These are phyloP conservation scores for Alloplasta piceator DNA, from an alignment of 2,888 invertebrate genomes.

Conservation along the genomic window DNA sequence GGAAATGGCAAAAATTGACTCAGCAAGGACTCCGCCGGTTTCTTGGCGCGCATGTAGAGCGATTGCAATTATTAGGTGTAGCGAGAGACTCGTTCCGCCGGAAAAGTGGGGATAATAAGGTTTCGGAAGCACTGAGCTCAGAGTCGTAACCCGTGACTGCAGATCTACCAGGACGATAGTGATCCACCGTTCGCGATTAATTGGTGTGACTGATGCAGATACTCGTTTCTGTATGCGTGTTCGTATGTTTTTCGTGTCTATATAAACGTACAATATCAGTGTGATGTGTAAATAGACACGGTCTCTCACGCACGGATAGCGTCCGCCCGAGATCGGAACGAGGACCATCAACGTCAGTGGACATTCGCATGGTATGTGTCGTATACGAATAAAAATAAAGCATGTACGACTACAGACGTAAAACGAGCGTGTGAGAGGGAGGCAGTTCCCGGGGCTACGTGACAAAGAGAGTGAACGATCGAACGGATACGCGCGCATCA, in stretches of 20 bases:
- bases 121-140: slow-evolving; percentile 66
- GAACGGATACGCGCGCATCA: slow-evolving; percentile 65
- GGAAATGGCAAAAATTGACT: slow-evolving; percentile 19
- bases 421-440: background rate
- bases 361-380: slow-evolving; percentile 20
- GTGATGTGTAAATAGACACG: slow-evolving; percentile 54
- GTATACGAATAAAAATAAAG: slow-evolving; percentile 58
- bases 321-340: slow-evolving; percentile 68
- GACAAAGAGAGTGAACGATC: slow-evolving; percentile 75
- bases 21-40: background rate
- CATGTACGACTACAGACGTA: slow-evolving; percentile 6
- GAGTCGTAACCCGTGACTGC: slow-evolving; percentile 71
- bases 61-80: slow-evolving; percentile 49
- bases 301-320: slow-evolving; percentile 66
- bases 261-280: slow-evolving; percentile 14
- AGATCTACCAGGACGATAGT: slow-evolving; percentile 75
- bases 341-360: slow-evolving; percentile 65
- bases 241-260: background rate
- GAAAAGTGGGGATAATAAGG: slow-evolving; percentile 37
- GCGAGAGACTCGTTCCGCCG: background rate
- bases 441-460: slow-evolving; percentile 71
- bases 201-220: slow-evolving; percentile 79
- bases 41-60: slow-evolving; percentile 5
- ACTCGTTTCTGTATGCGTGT: slow-evolving; percentile 12
- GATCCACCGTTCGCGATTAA: slow-evolving; percentile 79